Evolutionary conservation across 2,797 vertebrate species (phyloP), one percentile per base, ranked within the genome.

Genomic region (Hippopotamyrus pictus): DNA sequence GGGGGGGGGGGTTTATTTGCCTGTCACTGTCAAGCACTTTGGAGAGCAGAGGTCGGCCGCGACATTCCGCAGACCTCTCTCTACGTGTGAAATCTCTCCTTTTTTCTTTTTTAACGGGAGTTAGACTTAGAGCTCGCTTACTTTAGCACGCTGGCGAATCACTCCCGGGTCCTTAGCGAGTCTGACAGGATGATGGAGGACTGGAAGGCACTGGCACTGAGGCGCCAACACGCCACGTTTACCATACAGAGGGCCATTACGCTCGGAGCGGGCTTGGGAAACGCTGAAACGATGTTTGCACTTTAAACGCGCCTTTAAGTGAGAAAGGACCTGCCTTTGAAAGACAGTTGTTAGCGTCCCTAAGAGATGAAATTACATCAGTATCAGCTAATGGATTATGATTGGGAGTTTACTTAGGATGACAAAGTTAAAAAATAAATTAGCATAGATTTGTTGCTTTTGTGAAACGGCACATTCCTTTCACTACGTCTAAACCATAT

Each of bases 101-200:
- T 48, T 59, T 46, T 59, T 82, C 65, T 44, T 83, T 89, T 46
- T 84, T 22, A 29, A 53, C 76, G 54, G 57, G 22, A 25, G 59
- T 54, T 57, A 37, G 25, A 48, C 83, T 87, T 89, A 90, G 79
- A 88, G 90, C 91, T 90, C 95, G 94, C 94, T 94, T 92, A 92
- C 93, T 95, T 93, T 90, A 89, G 89, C 93, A 93, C 91, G 92
- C 92, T 95, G 82, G 86, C 29, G 50, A 86, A 88, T 90, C 88
- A 76, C 82, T 69, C 37, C 41, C 14, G 7, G 83, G 22, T 50
- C 88, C 83, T 89, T 85, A 85, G 53, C 8, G 3, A 6, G 59
- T 3, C 93, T 95, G 95, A 95, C 94, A 93, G 95, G 94, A 93
- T 95, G 94, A 96, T 95, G 95, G 95, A 96, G 93, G 93, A 92